Evolutionary conservation across 2,888 invertebrate species (phyloP), one percentile per base, ranked within the genome.

Genomic region (Drosophila neonasuta): DNA sequence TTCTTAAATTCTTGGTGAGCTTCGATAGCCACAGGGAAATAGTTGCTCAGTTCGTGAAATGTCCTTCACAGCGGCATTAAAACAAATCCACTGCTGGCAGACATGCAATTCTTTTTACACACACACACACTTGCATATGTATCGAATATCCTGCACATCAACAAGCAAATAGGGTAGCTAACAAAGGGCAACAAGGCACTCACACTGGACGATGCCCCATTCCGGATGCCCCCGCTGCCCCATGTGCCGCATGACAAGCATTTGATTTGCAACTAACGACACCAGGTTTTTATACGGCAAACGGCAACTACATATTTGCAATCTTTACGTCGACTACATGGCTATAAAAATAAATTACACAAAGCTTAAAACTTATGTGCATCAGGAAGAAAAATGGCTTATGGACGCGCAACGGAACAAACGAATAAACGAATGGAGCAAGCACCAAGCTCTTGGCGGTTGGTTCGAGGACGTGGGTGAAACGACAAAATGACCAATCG

Each of bases 291-390:
- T 62, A 49, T 56, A 46, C 13, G 52, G 61, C 50, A 42, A 76
- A 61, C 62, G 63, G 10, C 81, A 80, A 83, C 74, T 77, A 83
- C 80, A 83, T 73, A 83, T 86, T 86, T 86, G 86, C 84, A 81
- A 80, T 86, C 84, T 80, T 80, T 75, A 86, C 72, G 84, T 80
- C 80, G 75, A 54, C 78, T 77, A 77, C 80, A 72, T 36, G 86
- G 86, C 80, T 66, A 81, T 81, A 81, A 81, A 81, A 81, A 83
- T 81, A 81, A 81, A 81, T 81, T 81, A 86, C 86, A 79, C 76
- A 68, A 63, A 81, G 81, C 81, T 86, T 86, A 86, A 81, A 81
- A 81, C 76, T 84, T 81, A 81, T 84, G 86, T 86, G 86, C 79
- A 80, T 63, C 75, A 24, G 68, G 56, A 86, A 86, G 86, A 86